Evolutionary conservation across 2,888 invertebrate genomes (phyloP).

Genomic region (Eupithecia insigniata): DNA sequence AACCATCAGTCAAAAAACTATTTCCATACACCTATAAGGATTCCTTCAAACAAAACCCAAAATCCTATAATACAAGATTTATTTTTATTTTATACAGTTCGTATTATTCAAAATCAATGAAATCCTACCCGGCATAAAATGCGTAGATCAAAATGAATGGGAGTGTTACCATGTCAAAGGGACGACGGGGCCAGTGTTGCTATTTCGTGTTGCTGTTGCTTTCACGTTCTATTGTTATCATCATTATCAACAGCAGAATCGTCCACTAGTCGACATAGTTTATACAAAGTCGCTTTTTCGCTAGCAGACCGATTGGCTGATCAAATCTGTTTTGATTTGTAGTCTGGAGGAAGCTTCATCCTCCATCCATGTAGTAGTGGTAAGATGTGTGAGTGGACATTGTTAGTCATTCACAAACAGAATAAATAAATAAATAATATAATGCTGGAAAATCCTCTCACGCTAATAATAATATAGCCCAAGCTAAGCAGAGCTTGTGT

Average conservation of each 20-base stretch:
- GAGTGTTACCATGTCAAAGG: conserved; percentile 41
- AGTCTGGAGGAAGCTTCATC: too few species aligned
- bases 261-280: too few species aligned
- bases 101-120: conserved; percentile 36
- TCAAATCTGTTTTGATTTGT: too few species aligned
- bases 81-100: conserved; percentile 28
- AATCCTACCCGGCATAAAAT: conserved; percentile 26
- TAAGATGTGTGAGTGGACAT: too few species aligned
- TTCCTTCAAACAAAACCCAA: conserved; percentile 1
- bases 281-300: too few species aligned
- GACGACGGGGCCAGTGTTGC: conserved; percentile 29
- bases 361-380: too few species aligned
- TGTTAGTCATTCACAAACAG: too few species aligned
- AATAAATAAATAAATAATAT: too few species aligned
- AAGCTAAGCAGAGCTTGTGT: too few species aligned
- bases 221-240: conserved; percentile 26
- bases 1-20: neutral
- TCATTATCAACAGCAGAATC: neutral
- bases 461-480: too few species aligned
- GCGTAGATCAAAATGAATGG: conserved; percentile 38
- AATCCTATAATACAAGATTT: conserved; percentile 18
- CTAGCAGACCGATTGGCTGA: too few species aligned
- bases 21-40: neutral
- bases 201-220: conserved; percentile 27
- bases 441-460: too few species aligned